phyloP scores from a whole-genome alignment of 64 coral and sea anemone genomes.

The Actinia equina region DNA sequence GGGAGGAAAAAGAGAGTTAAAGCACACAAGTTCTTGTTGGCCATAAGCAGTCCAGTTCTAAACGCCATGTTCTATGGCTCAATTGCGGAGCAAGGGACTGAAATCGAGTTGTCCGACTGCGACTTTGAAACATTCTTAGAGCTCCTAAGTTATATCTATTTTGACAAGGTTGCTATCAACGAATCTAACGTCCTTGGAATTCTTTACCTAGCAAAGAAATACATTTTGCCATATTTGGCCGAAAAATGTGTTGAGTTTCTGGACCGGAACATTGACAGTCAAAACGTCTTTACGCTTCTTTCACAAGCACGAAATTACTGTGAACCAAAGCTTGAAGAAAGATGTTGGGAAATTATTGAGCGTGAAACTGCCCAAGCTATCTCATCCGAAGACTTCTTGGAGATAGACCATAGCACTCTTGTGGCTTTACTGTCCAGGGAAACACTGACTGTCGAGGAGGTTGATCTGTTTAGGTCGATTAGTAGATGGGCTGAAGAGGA shows the following conservation, averaged over 20 bases:
- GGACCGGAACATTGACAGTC: slow-evolving; percentile 72
- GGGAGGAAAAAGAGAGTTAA: slow-evolving; percentile 34
- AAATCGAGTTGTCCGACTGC: slow-evolving; percentile 45
- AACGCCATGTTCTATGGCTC: slow-evolving; percentile 62
- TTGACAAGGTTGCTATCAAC: slow-evolving; percentile 71
- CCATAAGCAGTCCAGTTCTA: slow-evolving; percentile 53
- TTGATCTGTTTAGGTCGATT: slow-evolving; percentile 71
- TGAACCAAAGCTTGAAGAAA: slow-evolving; percentile 71
- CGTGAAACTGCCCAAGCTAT: slow-evolving; percentile 72
- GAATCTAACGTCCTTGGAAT: slow-evolving; percentile 68
- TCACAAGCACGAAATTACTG: slow-evolving; percentile 78
- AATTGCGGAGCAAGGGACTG: slow-evolving; percentile 42
- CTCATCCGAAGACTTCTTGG: slow-evolving; percentile 63
- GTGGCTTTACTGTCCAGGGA: slow-evolving; percentile 75
- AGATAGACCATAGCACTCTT: slow-evolving; percentile 65
- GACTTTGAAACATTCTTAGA: slow-evolving; percentile 48
- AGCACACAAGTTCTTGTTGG: slow-evolving; percentile 54
- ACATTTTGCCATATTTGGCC: slow-evolving; percentile 80
- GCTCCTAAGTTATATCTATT: slow-evolving; percentile 61
- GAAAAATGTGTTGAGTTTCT: slow-evolving; percentile 70
- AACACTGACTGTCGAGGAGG: slow-evolving; percentile 62
- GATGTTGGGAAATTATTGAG: slow-evolving; percentile 87
- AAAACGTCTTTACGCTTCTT: slow-evolving; percentile 80
- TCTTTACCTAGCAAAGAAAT: slow-evolving; percentile 89
- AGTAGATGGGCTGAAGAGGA: slow-evolving; percentile 79